Conservation (phyloP, 2,797 vertebrate species). For the Malurus splendens region DNA sequence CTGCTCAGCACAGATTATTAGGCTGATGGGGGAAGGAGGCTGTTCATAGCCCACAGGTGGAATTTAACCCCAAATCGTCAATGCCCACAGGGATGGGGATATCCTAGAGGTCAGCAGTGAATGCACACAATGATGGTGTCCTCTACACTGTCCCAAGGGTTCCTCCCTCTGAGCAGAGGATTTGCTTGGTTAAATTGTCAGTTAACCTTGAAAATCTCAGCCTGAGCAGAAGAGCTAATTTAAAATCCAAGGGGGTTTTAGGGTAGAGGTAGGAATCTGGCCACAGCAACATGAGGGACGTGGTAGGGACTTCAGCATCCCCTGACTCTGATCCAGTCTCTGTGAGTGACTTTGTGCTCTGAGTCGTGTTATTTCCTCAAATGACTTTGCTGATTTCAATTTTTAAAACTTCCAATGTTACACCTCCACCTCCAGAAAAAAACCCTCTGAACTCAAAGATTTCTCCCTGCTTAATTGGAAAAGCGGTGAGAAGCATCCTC, state of each 20-base stretch:
- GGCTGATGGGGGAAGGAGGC: neutral
- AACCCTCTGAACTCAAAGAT: neutral
- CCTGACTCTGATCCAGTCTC: accelerated
- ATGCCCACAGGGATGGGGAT: neutral
- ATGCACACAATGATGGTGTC: neutral
- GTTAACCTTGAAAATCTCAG: neutral
- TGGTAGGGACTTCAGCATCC: neutral
- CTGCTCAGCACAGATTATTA: neutral
- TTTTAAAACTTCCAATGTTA: neutral
- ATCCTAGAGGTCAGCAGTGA: neutral
- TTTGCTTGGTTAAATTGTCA: neutral
- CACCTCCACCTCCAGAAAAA: neutral
- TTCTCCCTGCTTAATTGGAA: neutral
- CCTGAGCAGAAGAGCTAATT: neutral
- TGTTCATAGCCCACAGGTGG: neutral
- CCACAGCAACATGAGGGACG: accelerated
- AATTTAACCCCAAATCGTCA: neutral
- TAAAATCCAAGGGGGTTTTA: neutral
- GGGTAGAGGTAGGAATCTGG: neutral
- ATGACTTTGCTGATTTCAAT: neutral
- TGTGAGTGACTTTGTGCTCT: neutral
- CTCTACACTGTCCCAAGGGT: accelerated
- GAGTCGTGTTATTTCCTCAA: neutral
- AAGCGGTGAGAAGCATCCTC: accelerated
- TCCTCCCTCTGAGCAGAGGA: neutral